Evolutionary conservation across 2,888 invertebrate genomes (phyloP).

Genomic region (Dolichopus griseipennis): DNA sequence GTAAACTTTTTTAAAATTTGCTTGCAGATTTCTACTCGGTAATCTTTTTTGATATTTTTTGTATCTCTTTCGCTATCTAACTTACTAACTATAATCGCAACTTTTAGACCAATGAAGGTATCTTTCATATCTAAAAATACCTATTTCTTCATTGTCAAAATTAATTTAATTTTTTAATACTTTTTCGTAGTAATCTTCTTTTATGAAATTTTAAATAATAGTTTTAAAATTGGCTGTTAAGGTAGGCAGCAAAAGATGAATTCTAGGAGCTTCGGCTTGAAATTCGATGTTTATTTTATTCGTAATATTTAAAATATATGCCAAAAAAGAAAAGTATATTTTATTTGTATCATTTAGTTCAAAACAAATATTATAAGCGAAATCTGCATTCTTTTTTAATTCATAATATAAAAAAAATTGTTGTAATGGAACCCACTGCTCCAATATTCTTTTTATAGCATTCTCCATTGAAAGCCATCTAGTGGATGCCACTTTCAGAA

Average conservation of each 20-base stretch:
- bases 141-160: not conserved
- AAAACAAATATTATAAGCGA: slow-evolving; percentile 8
- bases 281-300: slow-evolving; percentile 10
- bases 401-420: no score
- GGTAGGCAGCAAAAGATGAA: slow-evolving; percentile 10
- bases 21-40: no score
- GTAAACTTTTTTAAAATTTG: no score
- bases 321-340: not conserved
- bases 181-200: slow-evolving; percentile 5
- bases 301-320: not conserved
- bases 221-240: slow-evolving; percentile 10
- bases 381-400: not conserved
- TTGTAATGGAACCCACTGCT: not conserved
- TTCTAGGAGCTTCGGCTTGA: slow-evolving; percentile 8
- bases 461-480: not conserved
- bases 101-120: no score
- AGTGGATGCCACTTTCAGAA: not conserved
- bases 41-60: no score
- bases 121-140: not conserved
- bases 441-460: slow-evolving; percentile 8
- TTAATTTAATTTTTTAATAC: not conserved
- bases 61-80: no score
- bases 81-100: no score
- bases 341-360: slow-evolving; percentile 3
- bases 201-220: slow-evolving; percentile 9